These are phyloP conservation scores for Pristionchus arcanus DNA, from an alignment of 2,888 invertebrate species.

Conservation along the genomic window DNA sequence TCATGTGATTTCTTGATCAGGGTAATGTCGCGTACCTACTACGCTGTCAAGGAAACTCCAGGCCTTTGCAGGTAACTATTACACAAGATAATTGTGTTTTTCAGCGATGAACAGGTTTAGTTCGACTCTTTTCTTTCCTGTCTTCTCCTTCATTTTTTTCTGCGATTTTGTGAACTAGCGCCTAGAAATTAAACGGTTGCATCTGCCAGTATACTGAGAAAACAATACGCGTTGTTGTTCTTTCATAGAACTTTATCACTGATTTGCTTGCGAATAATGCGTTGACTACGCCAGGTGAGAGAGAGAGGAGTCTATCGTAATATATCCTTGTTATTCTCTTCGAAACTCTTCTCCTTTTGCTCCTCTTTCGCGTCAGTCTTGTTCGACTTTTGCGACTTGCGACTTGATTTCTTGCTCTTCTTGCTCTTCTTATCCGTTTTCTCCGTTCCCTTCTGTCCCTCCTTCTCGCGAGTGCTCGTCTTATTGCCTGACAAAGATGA, in stretches of 20 bases:
- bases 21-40: constrained; percentile 6
- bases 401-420: too few relatives aligned
- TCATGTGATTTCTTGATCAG: not conserved
- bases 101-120: not conserved
- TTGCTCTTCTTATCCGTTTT: constrained; percentile 32
- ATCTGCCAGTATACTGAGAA: not conserved
- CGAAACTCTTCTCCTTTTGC: not conserved
- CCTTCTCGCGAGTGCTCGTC: constrained; percentile 13
- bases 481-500: not conserved
- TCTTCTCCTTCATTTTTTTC: too few relatives aligned
- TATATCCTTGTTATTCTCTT: not conserved
- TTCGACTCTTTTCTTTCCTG: not conserved
- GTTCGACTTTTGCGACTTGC: not conserved
- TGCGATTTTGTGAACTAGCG: too few relatives aligned
- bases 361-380: not conserved
- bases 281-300: not conserved
- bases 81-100: not conserved
- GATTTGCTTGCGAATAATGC: constrained; percentile 39
- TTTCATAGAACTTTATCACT: constrained; percentile 19
- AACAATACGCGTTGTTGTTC: not conserved
- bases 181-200: too few relatives aligned
- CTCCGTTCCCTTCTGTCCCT: not conserved
- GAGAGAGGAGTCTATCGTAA: not conserved
- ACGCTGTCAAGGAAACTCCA: not conserved
- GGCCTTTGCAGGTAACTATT: not conserved